These are phyloP conservation scores for Lepisosteus oculatus DNA, from an alignment of 2,113 vertebrate species.

Conservation along the genomic window DNA sequence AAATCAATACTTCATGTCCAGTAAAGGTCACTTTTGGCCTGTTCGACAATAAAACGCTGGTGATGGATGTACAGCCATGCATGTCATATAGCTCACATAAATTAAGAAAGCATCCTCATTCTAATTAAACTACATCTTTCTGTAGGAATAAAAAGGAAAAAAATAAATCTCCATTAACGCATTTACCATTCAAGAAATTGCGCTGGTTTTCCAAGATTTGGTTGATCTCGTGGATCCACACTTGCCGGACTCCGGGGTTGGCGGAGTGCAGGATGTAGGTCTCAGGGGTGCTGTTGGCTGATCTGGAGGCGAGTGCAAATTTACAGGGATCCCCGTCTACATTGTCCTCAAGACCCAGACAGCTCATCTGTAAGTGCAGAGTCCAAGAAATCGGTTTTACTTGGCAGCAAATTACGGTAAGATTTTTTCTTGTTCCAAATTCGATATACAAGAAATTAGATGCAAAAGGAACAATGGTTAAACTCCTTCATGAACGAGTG, in stretches of 20 bases:
- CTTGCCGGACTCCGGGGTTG: constrained; percentile 80
- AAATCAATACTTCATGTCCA: too few relatives aligned
- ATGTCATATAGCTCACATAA: too few relatives aligned
- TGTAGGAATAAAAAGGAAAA: background rate
- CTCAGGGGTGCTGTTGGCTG: constrained; percentile 75
- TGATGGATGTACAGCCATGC: too few relatives aligned
- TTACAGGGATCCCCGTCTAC: constrained; percentile 91
- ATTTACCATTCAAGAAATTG: constrained; percentile 96
- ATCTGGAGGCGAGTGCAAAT: constrained; percentile 90
- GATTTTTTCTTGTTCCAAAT: too few relatives aligned
- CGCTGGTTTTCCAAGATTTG: constrained; percentile 98
- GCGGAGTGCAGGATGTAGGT: constrained; percentile 84
- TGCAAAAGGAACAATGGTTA: too few relatives aligned
- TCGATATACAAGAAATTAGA: too few relatives aligned
- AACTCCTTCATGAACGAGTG: too few relatives aligned
- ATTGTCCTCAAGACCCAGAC: constrained; percentile 91
- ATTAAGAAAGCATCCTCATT: too few relatives aligned
- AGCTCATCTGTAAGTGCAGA: constrained; percentile 77
- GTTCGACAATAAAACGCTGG: too few relatives aligned
- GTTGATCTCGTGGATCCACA: constrained; percentile 94
- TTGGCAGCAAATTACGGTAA: too few relatives aligned
- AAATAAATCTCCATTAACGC: background rate
- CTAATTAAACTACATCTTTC: too few relatives aligned
- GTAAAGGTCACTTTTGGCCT: too few relatives aligned
- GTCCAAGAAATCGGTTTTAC: background rate